These are phyloP conservation scores for Sphenopsis melanotis DNA, from an alignment of 2,797 vertebrate species.

Conservation along the genomic window DNA sequence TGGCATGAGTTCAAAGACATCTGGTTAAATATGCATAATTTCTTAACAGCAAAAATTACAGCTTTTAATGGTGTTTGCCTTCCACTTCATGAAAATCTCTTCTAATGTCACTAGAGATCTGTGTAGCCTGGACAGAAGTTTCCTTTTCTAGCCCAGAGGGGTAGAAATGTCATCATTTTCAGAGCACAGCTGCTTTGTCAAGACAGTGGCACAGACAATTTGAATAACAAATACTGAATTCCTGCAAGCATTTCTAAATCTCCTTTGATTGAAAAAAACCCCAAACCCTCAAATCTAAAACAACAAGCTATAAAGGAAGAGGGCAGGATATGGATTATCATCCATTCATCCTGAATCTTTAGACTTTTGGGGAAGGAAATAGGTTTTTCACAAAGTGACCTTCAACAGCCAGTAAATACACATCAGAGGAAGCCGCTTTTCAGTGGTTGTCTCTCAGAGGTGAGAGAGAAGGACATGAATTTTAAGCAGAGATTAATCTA, in stretches of 20 bases:
- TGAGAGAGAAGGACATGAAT: background rate
- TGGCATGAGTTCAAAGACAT: slow-evolving; percentile 52
- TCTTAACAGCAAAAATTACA: slow-evolving; percentile 57
- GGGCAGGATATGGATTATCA: background rate
- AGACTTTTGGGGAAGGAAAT: background rate
- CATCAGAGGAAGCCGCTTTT: background rate
- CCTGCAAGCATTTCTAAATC: slow-evolving; percentile 5
- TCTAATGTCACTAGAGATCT: slow-evolving; percentile 22
- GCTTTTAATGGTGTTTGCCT: slow-evolving; percentile 52
- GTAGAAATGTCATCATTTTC: slow-evolving; percentile 24
- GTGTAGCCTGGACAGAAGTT: slow-evolving; percentile 7
- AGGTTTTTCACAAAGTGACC: background rate
- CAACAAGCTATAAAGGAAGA: background rate
- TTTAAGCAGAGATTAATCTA: slow-evolving; percentile 44
- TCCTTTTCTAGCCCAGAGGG: background rate
- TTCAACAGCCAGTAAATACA: background rate
- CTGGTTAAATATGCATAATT: slow-evolving; percentile 60
- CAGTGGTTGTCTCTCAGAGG: background rate
- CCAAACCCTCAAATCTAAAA: background rate
- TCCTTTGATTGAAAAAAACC: background rate
- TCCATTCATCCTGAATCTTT: background rate
- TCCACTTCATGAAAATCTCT: slow-evolving; percentile 52
- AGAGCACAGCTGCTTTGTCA: slow-evolving; percentile 29
- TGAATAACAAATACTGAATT: slow-evolving; percentile 20
- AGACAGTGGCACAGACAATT: background rate